These are phyloP conservation scores for Sebastes hopkinsi DNA, from an alignment of 2,797 vertebrate species.

Conservation along the genomic window DNA sequence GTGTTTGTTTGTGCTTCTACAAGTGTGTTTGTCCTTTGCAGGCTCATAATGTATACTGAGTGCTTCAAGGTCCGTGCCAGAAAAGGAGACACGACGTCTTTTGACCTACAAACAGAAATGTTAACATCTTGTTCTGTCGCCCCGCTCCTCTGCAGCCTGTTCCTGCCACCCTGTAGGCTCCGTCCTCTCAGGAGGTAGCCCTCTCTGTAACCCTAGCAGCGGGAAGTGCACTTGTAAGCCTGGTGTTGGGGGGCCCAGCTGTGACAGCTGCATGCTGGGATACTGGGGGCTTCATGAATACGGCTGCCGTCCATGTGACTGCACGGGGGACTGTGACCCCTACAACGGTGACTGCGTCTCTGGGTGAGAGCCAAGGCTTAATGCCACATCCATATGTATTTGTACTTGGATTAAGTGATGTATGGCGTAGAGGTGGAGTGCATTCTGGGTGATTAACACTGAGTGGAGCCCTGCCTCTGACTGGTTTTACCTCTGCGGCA, in stretches of 20 bases:
- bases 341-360: conserved; percentile 87
- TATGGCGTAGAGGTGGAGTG: conserved; percentile 9
- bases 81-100: conserved; percentile 8
- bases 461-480: conserved; percentile 39
- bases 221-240: conserved; percentile 92
- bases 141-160: conserved; percentile 80
- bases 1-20: conserved; percentile 9
- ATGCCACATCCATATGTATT: conserved; percentile 2
- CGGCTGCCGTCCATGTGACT: conserved; percentile 90
- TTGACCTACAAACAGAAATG: conserved; percentile 5
- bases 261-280: conserved; percentile 89
- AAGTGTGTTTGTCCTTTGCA: conserved; percentile 16
- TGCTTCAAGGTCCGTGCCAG: not conserved
- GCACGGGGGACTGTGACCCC: conserved; percentile 88
- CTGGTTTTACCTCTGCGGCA: conserved; percentile 61
- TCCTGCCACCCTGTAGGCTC: conserved; percentile 89
- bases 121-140: conserved; percentile 45
- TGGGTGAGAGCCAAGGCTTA: conserved; percentile 80
- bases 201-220: conserved; percentile 85
- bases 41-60: not conserved
- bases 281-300: conserved; percentile 92
- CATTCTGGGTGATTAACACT: conserved; percentile 43
- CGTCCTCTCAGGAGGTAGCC: conserved; percentile 71
- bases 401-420: conserved; percentile 1
- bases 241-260: conserved; percentile 86